Base-by-base conservation (phyloP, 2,888 invertebrate genomes). In the Himalopsyche anomala region DNA sequence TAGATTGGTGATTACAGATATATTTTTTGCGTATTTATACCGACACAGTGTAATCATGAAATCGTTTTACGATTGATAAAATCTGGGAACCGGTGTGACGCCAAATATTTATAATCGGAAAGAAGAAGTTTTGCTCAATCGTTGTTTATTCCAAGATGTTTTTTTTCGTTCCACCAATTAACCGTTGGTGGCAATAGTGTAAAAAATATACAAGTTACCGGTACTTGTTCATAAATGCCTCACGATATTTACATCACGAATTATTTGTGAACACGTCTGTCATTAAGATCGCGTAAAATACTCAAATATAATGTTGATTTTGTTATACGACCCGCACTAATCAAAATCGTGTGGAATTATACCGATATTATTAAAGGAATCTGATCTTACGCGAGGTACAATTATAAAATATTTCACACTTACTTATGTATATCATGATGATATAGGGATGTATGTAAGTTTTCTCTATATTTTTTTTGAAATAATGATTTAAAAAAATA, bases 91-190 rank as follows among this genome's bases (percentile, higher is more conserved):
- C 28, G 5, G 28, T 19, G 62, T 62, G 62, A 62, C 62, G 62
- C 19, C 19, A 62, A 62, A 62, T 62, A n/a, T 62, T 62, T 28
- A 62, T 62, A 62, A 62, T 62, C 28, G 6, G 62, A 62, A 15
- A 9, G 62, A 62, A 62, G 62, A 62, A 62, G 62, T 62, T 62
- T 62, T 62, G 19, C 62, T 8, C 62, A 62, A 62, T 62, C 62
- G 15, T 19, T 15, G 62, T 62, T 19, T 12, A 62, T 62, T 62
- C 28, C 19, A 5, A 12, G 51, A 51, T 51, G 62, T 62, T 28
- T 62, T 62, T 62, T 62, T 62, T 62, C 62, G 62, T 62, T 19
- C 19, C 62, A 62, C 28, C 62, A 62, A 62, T 62, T 62, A 62
- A 62, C 62, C 3, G 62, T 62, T 62, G 28, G 62, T 62, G n/a